Conservation (phyloP, 2,113 vertebrate genomes). For the Lipophrys pholis region DNA sequence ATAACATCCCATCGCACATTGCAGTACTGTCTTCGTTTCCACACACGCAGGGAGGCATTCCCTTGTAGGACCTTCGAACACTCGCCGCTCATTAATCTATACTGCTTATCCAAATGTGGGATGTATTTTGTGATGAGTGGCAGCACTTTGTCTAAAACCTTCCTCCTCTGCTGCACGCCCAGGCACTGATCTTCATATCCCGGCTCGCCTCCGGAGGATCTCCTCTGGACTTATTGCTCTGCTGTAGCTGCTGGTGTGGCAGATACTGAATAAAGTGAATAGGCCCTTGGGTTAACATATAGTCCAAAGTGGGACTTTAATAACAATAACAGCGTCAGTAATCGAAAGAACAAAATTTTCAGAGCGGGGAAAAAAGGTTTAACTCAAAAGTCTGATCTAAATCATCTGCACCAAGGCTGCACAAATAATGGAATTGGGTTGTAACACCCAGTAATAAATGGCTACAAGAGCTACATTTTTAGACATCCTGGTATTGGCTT, state of each 20-base stretch:
- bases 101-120: neutral
- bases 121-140: conserved; percentile 17
- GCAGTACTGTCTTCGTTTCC: neutral
- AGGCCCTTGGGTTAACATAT: neutral
- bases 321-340: neutral
- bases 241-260: conserved; percentile 11
- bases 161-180: neutral
- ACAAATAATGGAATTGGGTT: too few species aligned
- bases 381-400: too few species aligned
- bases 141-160: conserved; percentile 19
- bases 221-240: conserved; percentile 1
- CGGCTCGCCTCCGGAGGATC: conserved; percentile 2
- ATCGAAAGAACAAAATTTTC: too few species aligned
- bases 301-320: neutral
- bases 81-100: conserved; percentile 7
- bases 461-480: too few species aligned
- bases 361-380: too few species aligned
- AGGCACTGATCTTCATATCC: conserved; percentile 28
- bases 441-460: too few species aligned
- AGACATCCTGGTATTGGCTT: too few species aligned
- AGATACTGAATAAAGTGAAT: neutral
- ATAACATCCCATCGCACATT: conserved; percentile 1
- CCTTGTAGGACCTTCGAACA: neutral
- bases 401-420: too few species aligned
- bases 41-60: neutral